Evolutionary conservation across 2,888 invertebrate genomes (phyloP), one percentile per base, ranked within the genome.

Genomic region (Pristionchus fissidentatus): DNA sequence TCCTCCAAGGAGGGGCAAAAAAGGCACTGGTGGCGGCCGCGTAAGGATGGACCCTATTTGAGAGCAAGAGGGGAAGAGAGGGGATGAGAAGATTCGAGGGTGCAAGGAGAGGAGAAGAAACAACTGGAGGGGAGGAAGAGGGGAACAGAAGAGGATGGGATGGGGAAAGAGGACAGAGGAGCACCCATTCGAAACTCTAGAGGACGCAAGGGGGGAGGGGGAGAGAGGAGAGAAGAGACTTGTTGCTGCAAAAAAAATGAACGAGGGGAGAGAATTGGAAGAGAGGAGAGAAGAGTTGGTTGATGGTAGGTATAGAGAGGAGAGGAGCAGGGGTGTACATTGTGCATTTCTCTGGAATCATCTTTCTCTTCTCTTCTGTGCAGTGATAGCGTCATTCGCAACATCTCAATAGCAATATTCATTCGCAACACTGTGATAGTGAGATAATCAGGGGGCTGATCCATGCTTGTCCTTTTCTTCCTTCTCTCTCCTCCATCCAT

Each of bases 21-120:
- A 75, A 75, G 46, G 43, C 46, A 49, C 10, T 19, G 13, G 26
- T 46, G 75, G 49, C 75, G 35, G 38, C 66, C 66, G 66, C n/a
- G n/a, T n/a, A n/a, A n/a, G n/a, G 66, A 66, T 66, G 66, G 38
- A 66, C 66, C 66, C 66, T 41, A 38, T 66, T 66, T 66, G 46
- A 49, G 26, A 49, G 19, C 10, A 49, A 19, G 19, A 49, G 49
- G 19, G 19, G 49, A 49, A 49, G 49, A 49, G 19, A 49, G 49
- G 46, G 26, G 49, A 75, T 5, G 49, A 46, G 75, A 75, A 75
- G 75, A 75, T 46, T 75, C 43, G 46, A 75, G 75, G 75, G 49
- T 75, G 46, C 43, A 57, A 35, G 43, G 79, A 26, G 52, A 15
- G 8, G 41, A 26, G 13, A 19, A 43, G 43, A 26, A 32, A 3